phyloP scores from a whole-genome alignment of 2,113 vertebrate genomes.

The Spheniscus mendiculus region DNA sequence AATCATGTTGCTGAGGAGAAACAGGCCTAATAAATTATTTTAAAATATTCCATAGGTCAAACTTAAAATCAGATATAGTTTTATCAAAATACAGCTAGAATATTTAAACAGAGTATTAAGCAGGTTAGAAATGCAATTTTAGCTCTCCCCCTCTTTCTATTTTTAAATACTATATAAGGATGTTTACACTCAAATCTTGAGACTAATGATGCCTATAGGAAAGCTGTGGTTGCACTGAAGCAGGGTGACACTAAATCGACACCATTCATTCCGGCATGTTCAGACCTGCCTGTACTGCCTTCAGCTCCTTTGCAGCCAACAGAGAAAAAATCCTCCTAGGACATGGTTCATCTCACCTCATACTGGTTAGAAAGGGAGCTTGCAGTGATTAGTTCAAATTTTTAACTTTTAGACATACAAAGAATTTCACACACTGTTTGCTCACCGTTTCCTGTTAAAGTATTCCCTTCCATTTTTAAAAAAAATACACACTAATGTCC shows the following conservation, averaged over 20 bases:
- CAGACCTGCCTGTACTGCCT: neutral
- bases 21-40: neutral
- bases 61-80: neutral
- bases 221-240: neutral
- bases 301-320: neutral
- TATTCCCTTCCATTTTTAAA: neutral
- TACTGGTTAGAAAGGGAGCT: neutral
- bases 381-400: neutral
- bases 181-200: neutral
- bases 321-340: neutral
- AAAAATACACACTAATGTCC: neutral
- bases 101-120: neutral
- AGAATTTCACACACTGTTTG: neutral
- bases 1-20: neutral
- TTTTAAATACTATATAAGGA: neutral
- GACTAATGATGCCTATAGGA: neutral
- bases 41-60: neutral
- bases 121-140: neutral
- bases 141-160: neutral
- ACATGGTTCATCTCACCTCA: neutral
- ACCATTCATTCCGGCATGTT: fast-evolving
- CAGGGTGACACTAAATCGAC: neutral
- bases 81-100: neutral
- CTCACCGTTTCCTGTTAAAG: neutral
- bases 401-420: neutral